Conservation (phyloP, 2,797 vertebrate species). For the Xerus rutilus region DNA sequence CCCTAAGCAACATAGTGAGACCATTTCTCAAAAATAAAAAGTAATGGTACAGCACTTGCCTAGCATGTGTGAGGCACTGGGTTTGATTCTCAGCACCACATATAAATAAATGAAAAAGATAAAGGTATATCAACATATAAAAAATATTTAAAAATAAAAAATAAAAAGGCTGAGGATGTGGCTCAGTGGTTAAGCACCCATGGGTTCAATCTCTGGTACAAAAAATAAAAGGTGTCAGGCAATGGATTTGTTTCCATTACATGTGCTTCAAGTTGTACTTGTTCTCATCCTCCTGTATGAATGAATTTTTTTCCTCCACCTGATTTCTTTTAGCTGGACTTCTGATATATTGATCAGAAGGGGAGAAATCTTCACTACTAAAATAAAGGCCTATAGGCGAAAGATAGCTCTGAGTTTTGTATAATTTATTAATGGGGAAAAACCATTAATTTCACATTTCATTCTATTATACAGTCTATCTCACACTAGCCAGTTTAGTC, state of each 20-base stretch:
- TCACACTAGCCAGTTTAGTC: not conserved
- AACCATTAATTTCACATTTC: constrained; percentile 21
- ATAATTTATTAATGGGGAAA: constrained; percentile 15
- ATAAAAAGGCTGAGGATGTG: no score
- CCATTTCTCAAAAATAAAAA: no score
- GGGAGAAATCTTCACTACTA: not conserved
- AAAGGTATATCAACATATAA: no score
- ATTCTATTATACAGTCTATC: not conserved
- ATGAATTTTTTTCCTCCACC: constrained; percentile 6
- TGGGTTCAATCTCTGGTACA: no score
- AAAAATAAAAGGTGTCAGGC: no score
- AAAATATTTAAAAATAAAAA: no score
- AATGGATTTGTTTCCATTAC: not conserved
- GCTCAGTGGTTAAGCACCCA: no score
- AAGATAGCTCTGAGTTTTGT: constrained; percentile 26
- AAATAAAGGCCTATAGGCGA: not conserved
- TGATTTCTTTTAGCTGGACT: constrained; percentile 26
- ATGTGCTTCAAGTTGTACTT: not conserved
- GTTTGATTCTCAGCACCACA: no score
- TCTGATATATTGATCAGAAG: constrained; percentile 14
- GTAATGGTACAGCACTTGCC: no score
- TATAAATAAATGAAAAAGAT: no score
- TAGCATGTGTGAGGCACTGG: no score
- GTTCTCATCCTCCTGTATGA: not conserved
- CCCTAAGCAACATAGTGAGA: no score